Conservation (phyloP, 2,888 invertebrate species). For the Troides oblongomaculatus region DNA sequence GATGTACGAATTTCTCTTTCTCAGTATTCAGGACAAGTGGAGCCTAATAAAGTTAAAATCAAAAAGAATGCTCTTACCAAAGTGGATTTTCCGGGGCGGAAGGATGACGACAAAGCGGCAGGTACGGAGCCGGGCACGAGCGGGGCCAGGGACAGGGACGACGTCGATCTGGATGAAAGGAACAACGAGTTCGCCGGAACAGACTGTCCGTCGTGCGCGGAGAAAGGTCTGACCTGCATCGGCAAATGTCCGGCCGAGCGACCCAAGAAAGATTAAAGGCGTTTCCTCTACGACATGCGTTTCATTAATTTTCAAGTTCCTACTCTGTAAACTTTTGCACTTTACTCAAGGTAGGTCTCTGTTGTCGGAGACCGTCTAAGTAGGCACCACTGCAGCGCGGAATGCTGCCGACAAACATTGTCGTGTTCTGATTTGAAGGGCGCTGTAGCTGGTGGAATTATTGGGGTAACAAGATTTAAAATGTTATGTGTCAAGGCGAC, state of each 20-base stretch:
- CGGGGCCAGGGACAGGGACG: neutral
- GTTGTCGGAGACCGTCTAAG: too few relatives aligned
- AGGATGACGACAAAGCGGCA: slow-evolving; percentile 1
- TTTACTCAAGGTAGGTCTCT: too few relatives aligned
- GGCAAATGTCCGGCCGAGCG: slow-evolving; percentile 25
- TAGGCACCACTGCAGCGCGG: too few relatives aligned
- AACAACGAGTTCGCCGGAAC: neutral
- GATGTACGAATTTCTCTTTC: neutral
- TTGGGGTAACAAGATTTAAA: too few relatives aligned
- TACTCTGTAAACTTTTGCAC: too few relatives aligned
- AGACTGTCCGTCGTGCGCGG: slow-evolving; percentile 22
- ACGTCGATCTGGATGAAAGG: neutral
- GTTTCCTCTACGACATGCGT: neutral
- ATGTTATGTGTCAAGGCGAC: too few relatives aligned
- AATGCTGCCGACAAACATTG: too few relatives aligned
- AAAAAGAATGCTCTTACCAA: neutral
- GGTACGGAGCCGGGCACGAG: slow-evolving; percentile 12
- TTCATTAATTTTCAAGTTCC: neutral
- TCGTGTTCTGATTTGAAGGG: too few relatives aligned
- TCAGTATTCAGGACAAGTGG: neutral
- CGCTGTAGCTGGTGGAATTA: too few relatives aligned
- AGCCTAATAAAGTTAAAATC: slow-evolving; percentile 17
- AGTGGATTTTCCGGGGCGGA: neutral
- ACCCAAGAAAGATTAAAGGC: slow-evolving; percentile 13
- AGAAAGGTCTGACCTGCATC: slow-evolving; percentile 24